Evolutionary conservation across 2,797 vertebrate genomes (phyloP), one percentile per base, ranked within the genome.

Genomic region (Meriones psammophilus): DNA sequence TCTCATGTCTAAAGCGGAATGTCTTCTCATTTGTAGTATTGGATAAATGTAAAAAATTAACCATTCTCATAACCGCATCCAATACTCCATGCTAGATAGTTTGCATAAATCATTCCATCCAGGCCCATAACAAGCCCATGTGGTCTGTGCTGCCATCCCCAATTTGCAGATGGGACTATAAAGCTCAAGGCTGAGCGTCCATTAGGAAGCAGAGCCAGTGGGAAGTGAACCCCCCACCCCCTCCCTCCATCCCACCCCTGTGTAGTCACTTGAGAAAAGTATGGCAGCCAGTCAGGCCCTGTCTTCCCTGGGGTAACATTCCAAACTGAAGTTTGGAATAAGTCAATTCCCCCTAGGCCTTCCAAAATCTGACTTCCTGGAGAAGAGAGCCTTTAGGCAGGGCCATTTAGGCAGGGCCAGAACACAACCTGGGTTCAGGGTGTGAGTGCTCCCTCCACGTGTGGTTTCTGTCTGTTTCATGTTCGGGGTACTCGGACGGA

Each of bases 11-110:
- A 66, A 88, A 93, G 69, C 77, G 26, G 39, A 95, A 87, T 54
- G 56, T 36, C 36, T 89, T 81, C 71, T 42, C 33, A 78, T 83
- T 83, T 83, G 30, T 64, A 74, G 18, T 66, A 91, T 50, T 76
- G 90, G 73, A 94, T 94, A 24, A 92, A 42, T 30, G 5, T 92
- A 83, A 54, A 50, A 78, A 71, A 78, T 66, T 58, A 95, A 66
- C 30, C 42, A 68, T 85, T 89, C 83, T 36, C 64, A 80, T 81
- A 42, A 91, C 94, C 24, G n/a, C 56, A 94, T 26, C 33, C 56
- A 33, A 68, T 28, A 4, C 17, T 78, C 71, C 42, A 9, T 73
- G 42, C 36, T 93, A 94, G 30, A 62, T 36, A 88, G 87, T 88
- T 92, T 80, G 76, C 24, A 66, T 68, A 56, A 60, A 50, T 56